These are phyloP conservation scores for Actinernus sp. DNA, from an alignment of 92 coral and sea anemone genomes.

Conservation along the genomic window DNA sequence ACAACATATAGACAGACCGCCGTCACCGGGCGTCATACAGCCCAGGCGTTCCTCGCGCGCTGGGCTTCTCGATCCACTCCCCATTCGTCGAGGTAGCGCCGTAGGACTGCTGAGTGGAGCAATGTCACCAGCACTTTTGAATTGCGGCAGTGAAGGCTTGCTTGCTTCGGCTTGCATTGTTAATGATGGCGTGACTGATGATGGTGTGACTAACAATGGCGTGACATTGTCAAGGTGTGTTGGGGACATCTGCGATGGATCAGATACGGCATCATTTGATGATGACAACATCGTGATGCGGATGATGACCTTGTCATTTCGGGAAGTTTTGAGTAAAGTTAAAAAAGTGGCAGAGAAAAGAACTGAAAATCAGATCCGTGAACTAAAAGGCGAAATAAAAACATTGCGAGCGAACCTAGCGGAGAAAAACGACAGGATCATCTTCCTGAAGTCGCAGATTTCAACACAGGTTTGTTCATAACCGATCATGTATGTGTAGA, in stretches of 20 bases:
- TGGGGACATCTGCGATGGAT: too few relatives aligned
- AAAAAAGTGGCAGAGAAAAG: constrained; percentile 1
- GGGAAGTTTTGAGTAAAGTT: constrained; percentile 21
- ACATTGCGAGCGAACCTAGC: constrained; percentile 5
- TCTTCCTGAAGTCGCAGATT: constrained; percentile 8
- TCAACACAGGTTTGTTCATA: constrained; percentile 30
- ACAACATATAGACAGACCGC: not conserved
- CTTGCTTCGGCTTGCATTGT: not conserved
- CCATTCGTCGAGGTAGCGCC: not conserved
- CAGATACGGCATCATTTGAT: constrained; percentile 1
- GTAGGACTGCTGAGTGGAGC: not conserved
- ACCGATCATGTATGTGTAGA: too few relatives aligned
- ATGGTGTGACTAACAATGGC: not conserved
- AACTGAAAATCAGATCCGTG: not conserved
- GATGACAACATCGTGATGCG: constrained; percentile 14
- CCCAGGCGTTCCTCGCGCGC: constrained; percentile 20
- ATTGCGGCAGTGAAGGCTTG: too few relatives aligned
- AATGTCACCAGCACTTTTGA: too few relatives aligned
- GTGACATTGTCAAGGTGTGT: too few relatives aligned
- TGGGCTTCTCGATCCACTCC: constrained; percentile 20
- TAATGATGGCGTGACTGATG: not conserved
- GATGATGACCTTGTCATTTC: constrained; percentile 26
- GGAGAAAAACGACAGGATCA: constrained; percentile 6
- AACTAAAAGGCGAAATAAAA: not conserved
- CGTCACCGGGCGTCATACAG: not conserved